Evolutionary conservation across 2,888 invertebrate genomes (phyloP).

Genomic region (Ariolimax columbianus): DNA sequence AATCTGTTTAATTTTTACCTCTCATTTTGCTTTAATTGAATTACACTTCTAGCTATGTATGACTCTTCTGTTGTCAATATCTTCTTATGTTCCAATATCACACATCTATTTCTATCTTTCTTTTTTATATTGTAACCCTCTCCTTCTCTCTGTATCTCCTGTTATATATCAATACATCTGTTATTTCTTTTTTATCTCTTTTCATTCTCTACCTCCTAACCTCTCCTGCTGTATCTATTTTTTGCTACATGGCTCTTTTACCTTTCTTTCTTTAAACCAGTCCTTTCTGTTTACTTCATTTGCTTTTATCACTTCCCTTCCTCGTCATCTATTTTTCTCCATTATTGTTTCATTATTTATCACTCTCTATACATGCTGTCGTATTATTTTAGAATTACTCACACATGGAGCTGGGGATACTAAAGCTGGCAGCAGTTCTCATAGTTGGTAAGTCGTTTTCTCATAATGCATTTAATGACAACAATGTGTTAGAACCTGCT

Average conservation of each 20-base stretch:
- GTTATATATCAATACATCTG: no score
- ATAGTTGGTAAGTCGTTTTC: slow-evolving; percentile 87
- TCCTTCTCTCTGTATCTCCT: not conserved
- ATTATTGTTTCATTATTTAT: not conserved
- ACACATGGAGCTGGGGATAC: slow-evolving; percentile 95
- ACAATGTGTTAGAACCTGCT: no score
- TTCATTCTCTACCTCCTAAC: no score
- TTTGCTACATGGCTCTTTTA: no score
- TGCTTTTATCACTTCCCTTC: not conserved
- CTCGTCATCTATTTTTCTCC: not conserved
- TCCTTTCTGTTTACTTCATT: no score
- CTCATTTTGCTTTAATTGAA: no score
- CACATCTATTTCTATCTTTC: not conserved
- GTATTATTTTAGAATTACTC: slow-evolving; percentile 86
- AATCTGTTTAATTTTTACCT: no score
- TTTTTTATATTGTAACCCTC: not conserved
- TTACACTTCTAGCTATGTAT: no score
- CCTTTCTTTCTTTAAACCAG: no score
- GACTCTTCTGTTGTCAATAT: not conserved
- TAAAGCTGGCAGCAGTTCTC: slow-evolving; percentile 92
- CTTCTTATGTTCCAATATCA: not conserved
- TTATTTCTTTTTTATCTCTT: not conserved
- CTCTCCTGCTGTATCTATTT: no score
- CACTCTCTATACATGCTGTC: not conserved
- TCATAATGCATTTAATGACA: no score